Base-by-base conservation (phyloP, 2,888 invertebrate species). In the Amblyteles armatorius region DNA sequence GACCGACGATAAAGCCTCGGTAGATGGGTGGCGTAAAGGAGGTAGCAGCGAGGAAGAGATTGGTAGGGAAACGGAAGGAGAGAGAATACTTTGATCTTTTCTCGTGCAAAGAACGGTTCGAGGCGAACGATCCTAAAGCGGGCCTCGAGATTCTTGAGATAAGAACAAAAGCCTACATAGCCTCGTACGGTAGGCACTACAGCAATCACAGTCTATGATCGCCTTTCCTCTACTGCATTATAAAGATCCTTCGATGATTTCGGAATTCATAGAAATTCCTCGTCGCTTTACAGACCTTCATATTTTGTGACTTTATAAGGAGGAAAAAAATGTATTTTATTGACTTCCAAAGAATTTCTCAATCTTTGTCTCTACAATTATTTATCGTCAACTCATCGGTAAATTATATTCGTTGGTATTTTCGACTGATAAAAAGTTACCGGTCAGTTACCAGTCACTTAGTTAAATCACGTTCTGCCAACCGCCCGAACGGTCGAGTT, bases 91-190 rank as follows among this genome's bases (percentile, higher is more conserved):
- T 52, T 29, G 57, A 67, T 29, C 40, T 68, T 57, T 36, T 33
- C 33, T 57, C 40, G 65, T 67, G 55, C 22, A 60, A 68, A 74
- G 50, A 67, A 57, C 55, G 68, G 13, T 36, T 44, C 57, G 13
- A 48, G 13, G 68, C 40, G 22, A 67, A 55, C 36, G 19, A 11
- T 44, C 57, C 48, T 48, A 13, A 50, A 71, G 50, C 13, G 44
- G 40, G 65, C 50, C n/a, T 33, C 55, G 44, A 73, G 80, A 65
- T 40, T 72, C 63, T 72, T 57, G 48, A 73, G 67, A 80, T 80
- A 57, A 55, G 57, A 68, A 29, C n/a, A 79, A 71, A 79, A 71
- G 52, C 52, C 40, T 67, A 16, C 44, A 33, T n/a, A 7, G 7
- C 19, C 63, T 33, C 2, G 6, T 63, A 63, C 29, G n/a, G 63